Evolutionary conservation across 1,140 invertebrate species (phyloP).

Genomic region (Micrasema longulum): DNA sequence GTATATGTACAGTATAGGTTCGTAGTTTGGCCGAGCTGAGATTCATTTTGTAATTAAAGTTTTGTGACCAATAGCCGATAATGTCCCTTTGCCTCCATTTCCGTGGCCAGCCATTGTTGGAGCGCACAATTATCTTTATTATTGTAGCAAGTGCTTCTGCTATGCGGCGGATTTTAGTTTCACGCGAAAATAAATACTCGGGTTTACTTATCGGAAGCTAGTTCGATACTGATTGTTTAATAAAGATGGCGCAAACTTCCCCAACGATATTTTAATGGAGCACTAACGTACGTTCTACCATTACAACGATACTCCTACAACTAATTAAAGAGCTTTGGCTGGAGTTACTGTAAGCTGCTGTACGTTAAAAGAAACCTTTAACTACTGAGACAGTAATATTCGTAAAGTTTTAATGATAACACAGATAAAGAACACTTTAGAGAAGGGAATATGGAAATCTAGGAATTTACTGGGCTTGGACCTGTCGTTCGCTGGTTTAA

Average conservation of each 20-base stretch:
- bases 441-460: too few relatives aligned
- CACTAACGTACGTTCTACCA: too few relatives aligned
- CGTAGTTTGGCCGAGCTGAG: not conserved
- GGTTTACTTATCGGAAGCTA: not conserved
- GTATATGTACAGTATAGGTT: not conserved
- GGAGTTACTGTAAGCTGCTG: too few relatives aligned
- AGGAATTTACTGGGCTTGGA: too few relatives aligned
- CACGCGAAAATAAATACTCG: conserved; percentile 24
- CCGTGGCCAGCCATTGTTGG: conserved; percentile 26
- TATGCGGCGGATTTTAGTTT: conserved; percentile 7
- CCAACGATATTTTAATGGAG: conserved; percentile 12
- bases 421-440: too few relatives aligned
- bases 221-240: not conserved
- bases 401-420: too few relatives aligned
- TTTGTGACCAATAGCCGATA: conserved; percentile 31
- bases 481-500: too few relatives aligned
- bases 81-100: conserved; percentile 26
- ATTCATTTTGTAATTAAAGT: conserved; percentile 33
- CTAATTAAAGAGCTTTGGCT: too few relatives aligned
- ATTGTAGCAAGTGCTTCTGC: too few relatives aligned
- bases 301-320: too few relatives aligned
- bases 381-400: too few relatives aligned
- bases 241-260: conserved; percentile 5
- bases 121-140: conserved; percentile 30
- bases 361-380: too few relatives aligned